A percentile compares a stretch with the other conserved stretches of the same genome.
Conservation (phyloP, 2,888 invertebrate genomes). For the Diloba caeruleocephala region DNA sequence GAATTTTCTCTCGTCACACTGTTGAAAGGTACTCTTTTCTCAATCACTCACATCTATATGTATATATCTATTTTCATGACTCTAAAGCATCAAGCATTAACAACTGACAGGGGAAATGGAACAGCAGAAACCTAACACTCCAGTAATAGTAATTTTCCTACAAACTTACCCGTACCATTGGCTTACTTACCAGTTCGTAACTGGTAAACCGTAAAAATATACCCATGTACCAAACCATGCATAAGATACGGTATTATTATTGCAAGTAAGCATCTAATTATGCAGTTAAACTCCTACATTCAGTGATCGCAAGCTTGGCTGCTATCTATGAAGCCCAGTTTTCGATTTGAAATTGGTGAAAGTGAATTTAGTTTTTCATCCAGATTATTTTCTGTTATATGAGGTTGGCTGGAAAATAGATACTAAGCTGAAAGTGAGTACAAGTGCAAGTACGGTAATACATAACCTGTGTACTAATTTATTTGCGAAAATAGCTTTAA, state of each 20-base stretch:
- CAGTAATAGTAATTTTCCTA: conserved; percentile 31
- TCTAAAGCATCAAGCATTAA: no score
- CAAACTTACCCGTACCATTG: conserved; percentile 7
- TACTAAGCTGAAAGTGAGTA: no score
- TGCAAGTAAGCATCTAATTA: conserved; percentile 32
- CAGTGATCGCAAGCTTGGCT: conserved; percentile 6
- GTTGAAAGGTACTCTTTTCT: no score
- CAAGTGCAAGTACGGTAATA: no score
- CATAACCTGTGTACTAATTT: no score
- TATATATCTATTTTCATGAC: no score
- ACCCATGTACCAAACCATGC: conserved; percentile 28
- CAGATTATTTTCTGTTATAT: no score
- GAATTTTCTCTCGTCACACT: no score
- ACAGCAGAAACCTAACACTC: not conserved
- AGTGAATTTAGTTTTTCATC: not conserved
- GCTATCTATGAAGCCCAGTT: not conserved
- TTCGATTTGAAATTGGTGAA: not conserved
- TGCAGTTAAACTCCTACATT: conserved; percentile 10
- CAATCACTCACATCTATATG: no score
- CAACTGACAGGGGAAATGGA: no score
- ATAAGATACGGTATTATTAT: conserved; percentile 29
- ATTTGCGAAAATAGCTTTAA: no score
- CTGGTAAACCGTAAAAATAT: conserved; percentile 38
- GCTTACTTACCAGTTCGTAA: conserved; percentile 31
- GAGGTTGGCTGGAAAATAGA: no score